These are phyloP conservation scores for Cheilosia variabilis DNA, from an alignment of 2,888 invertebrate genomes.

Conservation along the genomic window DNA sequence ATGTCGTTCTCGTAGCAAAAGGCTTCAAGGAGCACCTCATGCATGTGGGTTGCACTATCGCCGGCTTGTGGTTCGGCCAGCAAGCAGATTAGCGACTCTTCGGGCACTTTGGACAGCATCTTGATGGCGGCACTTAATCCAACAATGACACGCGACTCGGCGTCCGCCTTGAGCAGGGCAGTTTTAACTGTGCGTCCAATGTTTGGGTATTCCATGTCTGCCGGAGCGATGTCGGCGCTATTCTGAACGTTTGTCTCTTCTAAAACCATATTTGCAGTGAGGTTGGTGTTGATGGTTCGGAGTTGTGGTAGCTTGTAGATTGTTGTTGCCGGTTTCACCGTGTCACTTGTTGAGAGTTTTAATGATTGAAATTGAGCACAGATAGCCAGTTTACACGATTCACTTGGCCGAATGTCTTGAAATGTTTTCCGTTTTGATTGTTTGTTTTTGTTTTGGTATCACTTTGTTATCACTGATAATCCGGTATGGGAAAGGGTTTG, in stretches of 20 bases:
- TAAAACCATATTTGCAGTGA: slow-evolving; percentile 73
- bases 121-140: slow-evolving; percentile 83
- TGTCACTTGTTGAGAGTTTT: slow-evolving; percentile 59
- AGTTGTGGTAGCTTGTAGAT: slow-evolving; percentile 25
- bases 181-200: slow-evolving; percentile 82
- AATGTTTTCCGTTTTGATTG: slow-evolving; percentile 27
- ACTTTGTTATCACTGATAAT: slow-evolving; percentile 71
- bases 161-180: slow-evolving; percentile 81
- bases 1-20: slow-evolving; percentile 92
- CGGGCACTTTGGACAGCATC: slow-evolving; percentile 82
- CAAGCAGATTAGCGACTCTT: slow-evolving; percentile 88
- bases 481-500: slow-evolving; percentile 32
- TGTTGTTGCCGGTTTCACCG: slow-evolving; percentile 71
- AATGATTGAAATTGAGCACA: slow-evolving; percentile 57
- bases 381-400: slow-evolving; percentile 71
- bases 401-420: slow-evolving; percentile 56
- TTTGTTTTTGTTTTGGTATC: slow-evolving; percentile 35
- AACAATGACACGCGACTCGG: slow-evolving; percentile 82
- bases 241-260: slow-evolving; percentile 71
- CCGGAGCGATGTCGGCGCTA: slow-evolving; percentile 57
- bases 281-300: slow-evolving; percentile 50
- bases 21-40: slow-evolving; percentile 90
- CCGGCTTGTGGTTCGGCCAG: slow-evolving; percentile 88
- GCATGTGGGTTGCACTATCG: slow-evolving; percentile 91
- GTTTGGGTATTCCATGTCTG: slow-evolving; percentile 79